Conservation (phyloP, 2,797 vertebrate genomes). For the Halcyon leucocephala region DNA sequence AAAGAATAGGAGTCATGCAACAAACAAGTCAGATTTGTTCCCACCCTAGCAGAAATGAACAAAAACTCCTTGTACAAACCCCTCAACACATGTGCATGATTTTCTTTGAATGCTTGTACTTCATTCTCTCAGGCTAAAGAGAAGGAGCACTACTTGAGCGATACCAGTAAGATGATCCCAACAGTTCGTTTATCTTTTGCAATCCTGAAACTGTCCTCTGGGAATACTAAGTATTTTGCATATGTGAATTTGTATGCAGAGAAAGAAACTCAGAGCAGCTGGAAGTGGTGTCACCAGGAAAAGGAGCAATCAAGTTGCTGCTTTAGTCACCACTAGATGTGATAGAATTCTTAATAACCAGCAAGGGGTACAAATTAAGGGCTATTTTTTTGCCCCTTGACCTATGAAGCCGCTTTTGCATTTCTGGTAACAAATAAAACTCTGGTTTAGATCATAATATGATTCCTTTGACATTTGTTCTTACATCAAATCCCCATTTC, state of each 20-base stretch:
- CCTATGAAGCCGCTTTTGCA: not conserved
- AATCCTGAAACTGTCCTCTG: constrained; percentile 15
- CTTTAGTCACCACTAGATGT: constrained; percentile 24
- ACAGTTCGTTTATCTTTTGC: not conserved
- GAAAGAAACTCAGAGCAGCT: constrained; percentile 10
- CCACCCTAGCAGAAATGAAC: not conserved
- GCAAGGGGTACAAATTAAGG: not conserved
- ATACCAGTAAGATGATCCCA: not conserved
- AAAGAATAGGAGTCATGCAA: not conserved
- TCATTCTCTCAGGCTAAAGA: not conserved
- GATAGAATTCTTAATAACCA: constrained; percentile 24
- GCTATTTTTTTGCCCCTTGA: constrained; percentile 9
- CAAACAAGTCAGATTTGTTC: not conserved
- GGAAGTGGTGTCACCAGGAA: constrained; percentile 6
- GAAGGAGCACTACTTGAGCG: not conserved
- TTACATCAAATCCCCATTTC: constrained; percentile 31
- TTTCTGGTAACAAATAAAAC: not conserved
- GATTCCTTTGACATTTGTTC: constrained; percentile 19
- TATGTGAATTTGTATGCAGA: constrained; percentile 54
- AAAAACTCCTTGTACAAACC: not conserved
- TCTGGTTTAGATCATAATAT: not conserved
- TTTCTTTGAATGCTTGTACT: not conserved
- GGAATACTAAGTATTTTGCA: constrained; percentile 25
- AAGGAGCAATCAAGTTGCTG: not conserved
- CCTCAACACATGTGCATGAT: not conserved